Evolutionary conservation across 92 coral and sea anemone species (phyloP).

Genomic region (Bergia sp.): DNA sequence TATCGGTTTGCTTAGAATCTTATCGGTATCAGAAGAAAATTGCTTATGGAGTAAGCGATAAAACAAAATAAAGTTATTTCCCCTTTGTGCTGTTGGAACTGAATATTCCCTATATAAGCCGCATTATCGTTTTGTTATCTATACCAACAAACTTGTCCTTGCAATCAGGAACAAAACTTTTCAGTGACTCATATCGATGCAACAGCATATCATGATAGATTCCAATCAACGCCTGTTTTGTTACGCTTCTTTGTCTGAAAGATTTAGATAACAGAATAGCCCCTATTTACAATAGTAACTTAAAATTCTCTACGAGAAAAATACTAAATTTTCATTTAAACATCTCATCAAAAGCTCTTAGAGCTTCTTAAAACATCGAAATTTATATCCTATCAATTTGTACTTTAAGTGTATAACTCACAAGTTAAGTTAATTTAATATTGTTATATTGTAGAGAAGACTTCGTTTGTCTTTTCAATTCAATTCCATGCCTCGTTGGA

Average conservation of each 20-base stretch:
- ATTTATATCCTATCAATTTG: constrained; percentile 1
- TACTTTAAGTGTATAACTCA: neutral
- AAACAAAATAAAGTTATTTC: neutral
- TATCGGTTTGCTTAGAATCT: neutral
- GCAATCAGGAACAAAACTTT: neutral
- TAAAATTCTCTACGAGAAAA: neutral
- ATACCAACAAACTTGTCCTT: neutral
- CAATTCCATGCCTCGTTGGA: neutral
- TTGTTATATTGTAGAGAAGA: neutral
- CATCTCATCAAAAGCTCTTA: neutral
- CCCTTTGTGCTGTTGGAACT: neutral
- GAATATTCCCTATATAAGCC: neutral
- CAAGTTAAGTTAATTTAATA: constrained; percentile 1
- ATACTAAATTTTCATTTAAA: neutral
- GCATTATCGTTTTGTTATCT: neutral
- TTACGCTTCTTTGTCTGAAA: neutral
- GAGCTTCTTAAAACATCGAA: constrained; percentile 30
- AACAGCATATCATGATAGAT: neutral
- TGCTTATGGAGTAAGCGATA: neutral
- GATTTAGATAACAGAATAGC: neutral
- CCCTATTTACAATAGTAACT: constrained; percentile 28
- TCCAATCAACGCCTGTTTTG: constrained; percentile 15
- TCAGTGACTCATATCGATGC: neutral
- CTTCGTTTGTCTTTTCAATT: neutral
- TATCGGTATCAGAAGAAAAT: neutral